Conservation (phyloP, 2,113 vertebrate species). For the Tichodroma muraria region DNA sequence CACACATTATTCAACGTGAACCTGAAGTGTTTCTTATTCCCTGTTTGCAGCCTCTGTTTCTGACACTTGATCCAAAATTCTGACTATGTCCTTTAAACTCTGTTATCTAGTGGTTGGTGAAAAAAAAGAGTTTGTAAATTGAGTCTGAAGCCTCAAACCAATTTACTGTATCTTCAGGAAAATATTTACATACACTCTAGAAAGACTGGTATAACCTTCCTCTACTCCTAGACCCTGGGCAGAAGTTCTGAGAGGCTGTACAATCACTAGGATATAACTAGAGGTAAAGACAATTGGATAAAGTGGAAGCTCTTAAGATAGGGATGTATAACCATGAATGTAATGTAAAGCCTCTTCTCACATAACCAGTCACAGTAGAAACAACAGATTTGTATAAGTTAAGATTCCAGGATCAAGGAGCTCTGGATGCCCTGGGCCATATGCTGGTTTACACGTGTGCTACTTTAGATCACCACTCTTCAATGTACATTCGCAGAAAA, state of each 20-base stretch:
- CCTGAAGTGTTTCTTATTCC: not conserved
- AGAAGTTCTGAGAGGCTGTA: not conserved
- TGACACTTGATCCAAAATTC: not conserved
- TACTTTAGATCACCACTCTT: not conserved
- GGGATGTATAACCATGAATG: not conserved
- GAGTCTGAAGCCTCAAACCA: not conserved
- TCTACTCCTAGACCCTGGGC: not conserved
- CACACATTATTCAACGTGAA: not conserved
- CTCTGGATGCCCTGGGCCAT: not conserved
- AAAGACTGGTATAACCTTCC: not conserved
- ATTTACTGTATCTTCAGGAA: not conserved
- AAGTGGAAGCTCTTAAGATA: not conserved
- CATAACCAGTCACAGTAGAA: not conserved
- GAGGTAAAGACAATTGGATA: not conserved
- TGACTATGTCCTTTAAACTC: not conserved
- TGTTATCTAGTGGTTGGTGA: not conserved
- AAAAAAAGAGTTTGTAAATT: not conserved
- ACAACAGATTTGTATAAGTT: not conserved
- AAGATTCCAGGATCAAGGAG: not conserved
- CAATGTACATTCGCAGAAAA: not conserved
- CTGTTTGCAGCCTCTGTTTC: not conserved
- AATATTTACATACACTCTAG: not conserved
- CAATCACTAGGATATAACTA: not conserved
- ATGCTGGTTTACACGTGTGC: not conserved
- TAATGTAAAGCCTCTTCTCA: not conserved